These are phyloP conservation scores for Sebastiscus tertius DNA, from an alignment of 2,797 vertebrate genomes.

Conservation along the genomic window DNA sequence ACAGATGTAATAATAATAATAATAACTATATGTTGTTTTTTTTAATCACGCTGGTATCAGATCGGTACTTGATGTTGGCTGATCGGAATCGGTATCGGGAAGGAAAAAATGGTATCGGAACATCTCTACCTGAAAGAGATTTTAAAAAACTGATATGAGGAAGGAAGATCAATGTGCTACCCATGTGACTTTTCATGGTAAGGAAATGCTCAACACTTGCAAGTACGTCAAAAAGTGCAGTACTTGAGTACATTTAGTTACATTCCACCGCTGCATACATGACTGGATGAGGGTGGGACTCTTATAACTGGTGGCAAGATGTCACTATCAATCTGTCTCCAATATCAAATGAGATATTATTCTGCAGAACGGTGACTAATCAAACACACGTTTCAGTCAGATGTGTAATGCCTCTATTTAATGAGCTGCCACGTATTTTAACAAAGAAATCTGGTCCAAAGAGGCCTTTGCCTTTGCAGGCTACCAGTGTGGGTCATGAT, in stretches of 20 bases:
- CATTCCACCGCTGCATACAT: background rate
- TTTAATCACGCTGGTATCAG: too few species aligned
- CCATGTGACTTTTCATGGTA: background rate
- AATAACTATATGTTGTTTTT: too few species aligned
- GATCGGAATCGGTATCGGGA: too few species aligned
- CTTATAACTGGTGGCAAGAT: background rate
- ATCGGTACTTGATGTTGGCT: too few species aligned
- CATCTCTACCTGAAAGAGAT: too few species aligned
- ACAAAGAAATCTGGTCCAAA: background rate
- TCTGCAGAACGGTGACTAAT: background rate
- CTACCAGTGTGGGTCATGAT: conserved; percentile 22
- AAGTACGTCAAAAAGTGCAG: background rate
- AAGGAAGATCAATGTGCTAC: background rate
- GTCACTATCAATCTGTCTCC: background rate
- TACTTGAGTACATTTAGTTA: background rate
- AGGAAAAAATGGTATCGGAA: too few species aligned
- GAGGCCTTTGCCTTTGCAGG: conserved; percentile 1
- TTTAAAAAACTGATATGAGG: background rate
- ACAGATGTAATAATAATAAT: too few species aligned
- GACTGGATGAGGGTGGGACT: background rate
- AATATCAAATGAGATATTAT: background rate
- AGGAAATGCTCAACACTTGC: too few species aligned
- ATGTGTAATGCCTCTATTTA: background rate
- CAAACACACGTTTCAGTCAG: background rate
- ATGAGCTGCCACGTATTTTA: conserved; percentile 2